Evolutionary conservation across 2,113 vertebrate genomes (phyloP), one percentile per base, ranked within the genome.

Genomic region (Ia io): DNA sequence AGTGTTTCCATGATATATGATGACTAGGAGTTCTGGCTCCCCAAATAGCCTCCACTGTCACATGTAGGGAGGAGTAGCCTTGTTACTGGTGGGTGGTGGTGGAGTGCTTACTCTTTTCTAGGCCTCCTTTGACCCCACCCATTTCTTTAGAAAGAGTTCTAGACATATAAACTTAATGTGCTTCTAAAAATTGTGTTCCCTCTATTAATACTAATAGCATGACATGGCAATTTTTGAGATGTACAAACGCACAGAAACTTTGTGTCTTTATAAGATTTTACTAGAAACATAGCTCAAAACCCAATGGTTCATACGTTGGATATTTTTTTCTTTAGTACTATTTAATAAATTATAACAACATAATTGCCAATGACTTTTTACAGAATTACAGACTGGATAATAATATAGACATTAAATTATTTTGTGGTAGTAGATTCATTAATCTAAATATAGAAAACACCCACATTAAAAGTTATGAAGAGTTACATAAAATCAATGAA

Each of bases 341-440:
- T 61, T 93, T 89, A 84, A 96, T 78, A 94, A 96, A 95, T 93
- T 77, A 88, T 69, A 74, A 86, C 79, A 94, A 87, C 18, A 37
- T 95, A 96, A 96, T 94, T 94, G 80, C 32, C 32, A 93, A 40
- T 56, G 87, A 84, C 28, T 74, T 80, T 77, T 95, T 59, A 94
- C 16, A 84, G 65, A 93, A 83, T 90, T 70, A 49, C 18, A 73
- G 51, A 47, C 67, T 74, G 95, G 95, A 67, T 93, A 87, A 91
- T 88, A 76, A 93, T 25, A 82, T 9, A 87, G 42, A 73, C 23
- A 71, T 80, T 84, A 63, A 95, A 88, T 93, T 88, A 89, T 82
- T 94, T 18, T 93, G 22, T 84, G 32, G 22, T 80, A 69, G 17
- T 51, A 95, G 49, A 82, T 89, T 93, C 40, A 92, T 82, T 91